Evolutionary conservation across 2,888 invertebrate species (phyloP).

Genomic region (Dione vanillae): DNA sequence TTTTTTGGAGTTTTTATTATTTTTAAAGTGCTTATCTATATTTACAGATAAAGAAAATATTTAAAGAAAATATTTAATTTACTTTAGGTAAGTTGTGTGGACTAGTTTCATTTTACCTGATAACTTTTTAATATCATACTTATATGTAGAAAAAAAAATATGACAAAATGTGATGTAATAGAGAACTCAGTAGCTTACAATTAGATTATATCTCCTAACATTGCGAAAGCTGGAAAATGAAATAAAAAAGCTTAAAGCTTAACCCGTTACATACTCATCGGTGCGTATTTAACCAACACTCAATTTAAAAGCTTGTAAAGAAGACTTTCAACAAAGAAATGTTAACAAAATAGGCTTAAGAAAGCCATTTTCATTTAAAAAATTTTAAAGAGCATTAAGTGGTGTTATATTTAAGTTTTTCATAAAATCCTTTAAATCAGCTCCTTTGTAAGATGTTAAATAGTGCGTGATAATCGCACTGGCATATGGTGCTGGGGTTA

Average conservation of each 20-base stretch:
- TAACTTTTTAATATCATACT: no score
- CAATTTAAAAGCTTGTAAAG: slow-evolving; percentile 17
- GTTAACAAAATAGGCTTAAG: slow-evolving; percentile 9
- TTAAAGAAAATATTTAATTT: no score
- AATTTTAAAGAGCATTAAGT: slow-evolving; percentile 22
- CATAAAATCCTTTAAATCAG: slow-evolving; percentile 23
- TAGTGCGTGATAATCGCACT: slow-evolving; percentile 62
- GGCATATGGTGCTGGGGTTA: slow-evolving; percentile 58
- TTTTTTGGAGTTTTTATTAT: no score
- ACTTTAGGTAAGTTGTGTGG: no score
- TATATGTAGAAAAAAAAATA: no score
- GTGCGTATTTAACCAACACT: slow-evolving; percentile 25
- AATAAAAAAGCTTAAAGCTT: slow-evolving; percentile 10
- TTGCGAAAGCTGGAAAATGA: neutral
- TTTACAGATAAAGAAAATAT: no score
- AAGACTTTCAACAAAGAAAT: slow-evolving; percentile 23
- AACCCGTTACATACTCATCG: slow-evolving; percentile 25
- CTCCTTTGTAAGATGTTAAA: slow-evolving; percentile 51
- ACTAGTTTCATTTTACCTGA: no score
- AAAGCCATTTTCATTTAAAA: slow-evolving; percentile 6
- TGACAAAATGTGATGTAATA: no score
- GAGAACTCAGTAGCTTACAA: no score
- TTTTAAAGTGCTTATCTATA: no score
- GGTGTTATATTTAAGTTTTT: slow-evolving; percentile 18
- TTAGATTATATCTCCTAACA: no score